A percentile compares a stretch with the other conserved stretches of the same genome.
Conservation (phyloP, 2,888 invertebrate species). For the Oscheius myriophilus region DNA sequence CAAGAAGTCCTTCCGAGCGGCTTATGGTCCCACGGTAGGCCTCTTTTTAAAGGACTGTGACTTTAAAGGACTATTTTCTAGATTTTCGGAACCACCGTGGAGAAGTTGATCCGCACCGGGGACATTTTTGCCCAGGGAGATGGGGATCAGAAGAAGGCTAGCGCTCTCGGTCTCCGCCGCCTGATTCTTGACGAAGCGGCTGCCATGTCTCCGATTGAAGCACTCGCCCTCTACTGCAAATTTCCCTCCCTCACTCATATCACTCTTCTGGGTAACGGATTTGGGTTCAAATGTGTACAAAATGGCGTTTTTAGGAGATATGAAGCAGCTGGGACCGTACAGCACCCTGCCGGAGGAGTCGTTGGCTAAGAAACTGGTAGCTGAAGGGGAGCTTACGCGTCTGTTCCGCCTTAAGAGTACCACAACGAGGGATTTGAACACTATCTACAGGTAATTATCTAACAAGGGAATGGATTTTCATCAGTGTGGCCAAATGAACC, state of each 20-base stretch:
- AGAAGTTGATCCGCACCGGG: conserved; percentile 2
- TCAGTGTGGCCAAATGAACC: too few species aligned
- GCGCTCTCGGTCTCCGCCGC: neutral
- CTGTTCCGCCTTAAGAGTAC: neutral
- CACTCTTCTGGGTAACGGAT: conserved; percentile 13
- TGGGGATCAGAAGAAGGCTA: neutral
- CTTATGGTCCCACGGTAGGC: too few species aligned
- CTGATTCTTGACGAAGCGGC: conserved; percentile 23
- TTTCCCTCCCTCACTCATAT: conserved; percentile 8
- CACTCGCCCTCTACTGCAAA: conserved; percentile 17
- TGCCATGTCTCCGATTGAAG: conserved; percentile 9
- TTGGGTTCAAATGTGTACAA: too few species aligned
- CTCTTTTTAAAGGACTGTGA: neutral
- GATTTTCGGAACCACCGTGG: conserved; percentile 12
- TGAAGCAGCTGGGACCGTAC: conserved; percentile 12
- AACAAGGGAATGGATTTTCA: too few species aligned
- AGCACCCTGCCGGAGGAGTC: neutral
- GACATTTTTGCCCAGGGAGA: conserved; percentile 9
- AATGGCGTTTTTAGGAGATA: conserved; percentile 8
- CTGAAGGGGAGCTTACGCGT: conserved; percentile 9
- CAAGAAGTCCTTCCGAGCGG: too few species aligned
- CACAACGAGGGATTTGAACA: conserved; percentile 2
- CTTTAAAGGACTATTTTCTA: neutral
- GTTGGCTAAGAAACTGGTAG: neutral
- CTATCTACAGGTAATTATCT: conserved; percentile 14